phyloP scores from a whole-genome alignment of 64 coral and sea anemone genomes.

The Astreopora myriophthalma region DNA sequence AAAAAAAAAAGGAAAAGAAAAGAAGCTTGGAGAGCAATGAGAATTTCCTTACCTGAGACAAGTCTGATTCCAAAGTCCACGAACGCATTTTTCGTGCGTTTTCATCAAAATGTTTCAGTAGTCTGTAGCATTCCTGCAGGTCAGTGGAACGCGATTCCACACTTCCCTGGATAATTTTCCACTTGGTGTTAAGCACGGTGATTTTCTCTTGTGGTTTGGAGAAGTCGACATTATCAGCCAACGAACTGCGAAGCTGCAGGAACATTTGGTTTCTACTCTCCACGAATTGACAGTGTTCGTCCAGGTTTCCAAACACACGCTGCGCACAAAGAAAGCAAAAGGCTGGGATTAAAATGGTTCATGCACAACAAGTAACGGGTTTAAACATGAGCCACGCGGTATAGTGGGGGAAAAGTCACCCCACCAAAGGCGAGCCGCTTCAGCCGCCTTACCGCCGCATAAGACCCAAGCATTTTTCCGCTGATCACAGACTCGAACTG shows the following conservation, averaged over 20 bases:
- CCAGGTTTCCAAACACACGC: constrained; percentile 79
- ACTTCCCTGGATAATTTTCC: constrained; percentile 70
- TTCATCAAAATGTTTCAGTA: constrained; percentile 76
- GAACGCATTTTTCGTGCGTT: constrained; percentile 57
- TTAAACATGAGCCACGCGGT: no score
- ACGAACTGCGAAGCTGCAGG: constrained; percentile 41
- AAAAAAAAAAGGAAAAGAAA: not conserved
- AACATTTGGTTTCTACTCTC: constrained; percentile 73
- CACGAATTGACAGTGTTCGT: constrained; percentile 73
- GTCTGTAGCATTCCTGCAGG: constrained; percentile 64
- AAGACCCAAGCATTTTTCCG: no score
- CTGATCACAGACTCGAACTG: no score
- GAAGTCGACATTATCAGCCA: constrained; percentile 82
- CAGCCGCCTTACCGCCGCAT: no score
- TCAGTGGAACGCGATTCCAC: constrained; percentile 43
- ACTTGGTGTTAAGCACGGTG: constrained; percentile 58
- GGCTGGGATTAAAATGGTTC: no score
- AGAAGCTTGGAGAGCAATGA: not conserved
- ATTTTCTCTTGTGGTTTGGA: constrained; percentile 78
- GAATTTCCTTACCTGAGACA: constrained; percentile 44
- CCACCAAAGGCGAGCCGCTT: no score
- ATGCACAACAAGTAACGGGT: no score
- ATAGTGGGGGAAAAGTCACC: no score
- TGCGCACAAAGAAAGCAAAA: not conserved
- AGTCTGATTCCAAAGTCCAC: constrained; percentile 68